Percentiles rank a stretch among this genome's conserved stretches.
phyloP scores from a whole-genome alignment of 92 coral and sea anemone species.

The Parazoanthus swiftii region DNA sequence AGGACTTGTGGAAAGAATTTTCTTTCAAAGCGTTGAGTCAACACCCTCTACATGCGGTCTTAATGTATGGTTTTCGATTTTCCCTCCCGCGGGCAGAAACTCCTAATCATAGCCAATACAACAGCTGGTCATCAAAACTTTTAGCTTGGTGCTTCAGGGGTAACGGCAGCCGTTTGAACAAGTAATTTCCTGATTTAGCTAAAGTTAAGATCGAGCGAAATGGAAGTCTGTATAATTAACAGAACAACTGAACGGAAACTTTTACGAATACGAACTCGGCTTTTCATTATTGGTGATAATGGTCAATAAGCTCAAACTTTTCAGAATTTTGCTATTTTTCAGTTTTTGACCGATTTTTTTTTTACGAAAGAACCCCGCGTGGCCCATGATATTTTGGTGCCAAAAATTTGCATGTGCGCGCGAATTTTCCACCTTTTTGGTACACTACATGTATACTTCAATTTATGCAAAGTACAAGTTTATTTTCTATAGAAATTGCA shows the following conservation, averaged over 20 bases:
- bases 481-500: too few relatives aligned
- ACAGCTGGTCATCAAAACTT: background rate
- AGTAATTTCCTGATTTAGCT: background rate
- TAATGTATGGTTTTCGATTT: background rate
- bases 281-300: too few relatives aligned
- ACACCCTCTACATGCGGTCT: background rate
- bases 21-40: background rate
- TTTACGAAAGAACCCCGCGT: too few relatives aligned
- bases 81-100: background rate
- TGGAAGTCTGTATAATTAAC: background rate
- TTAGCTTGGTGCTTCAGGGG: background rate
- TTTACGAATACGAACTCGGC: background rate
- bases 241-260: background rate
- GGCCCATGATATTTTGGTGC: too few relatives aligned
- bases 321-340: too few relatives aligned
- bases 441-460: too few relatives aligned
- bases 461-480: too few relatives aligned
- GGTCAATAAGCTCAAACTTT: too few relatives aligned
- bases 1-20: background rate
- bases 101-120: background rate
- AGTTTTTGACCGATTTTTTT: too few relatives aligned
- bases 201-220: background rate
- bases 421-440: too few relatives aligned
- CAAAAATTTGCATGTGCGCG: too few relatives aligned
- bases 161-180: background rate